Evolutionary conservation across 2,113 vertebrate genomes (phyloP), one percentile per base, ranked within the genome.

Genomic region (Neolamprologus devosi): DNA sequence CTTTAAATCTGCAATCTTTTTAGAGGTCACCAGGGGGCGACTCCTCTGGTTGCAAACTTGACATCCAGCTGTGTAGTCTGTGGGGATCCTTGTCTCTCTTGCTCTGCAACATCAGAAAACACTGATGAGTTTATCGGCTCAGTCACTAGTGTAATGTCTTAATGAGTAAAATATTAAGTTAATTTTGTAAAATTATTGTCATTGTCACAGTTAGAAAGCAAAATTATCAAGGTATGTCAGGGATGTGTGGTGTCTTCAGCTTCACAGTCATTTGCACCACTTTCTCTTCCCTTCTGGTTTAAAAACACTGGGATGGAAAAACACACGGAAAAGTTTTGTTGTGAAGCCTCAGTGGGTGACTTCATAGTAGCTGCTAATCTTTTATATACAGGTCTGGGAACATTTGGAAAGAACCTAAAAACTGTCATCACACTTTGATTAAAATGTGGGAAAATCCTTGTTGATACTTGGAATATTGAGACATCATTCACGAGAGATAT

Each of bases 251-350:
- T 73, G 40, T 45, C 9, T 45, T 47, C 40, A 17, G 8, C 13
- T 26, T 26, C 68, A 73, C 21, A 45, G 21, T 73, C 21, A 11
- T 45, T 17, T 28, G 9, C 3, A 3, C n/a, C 13, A 42, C 13
- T 70, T 26, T 16, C 40, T 45, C 40, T 45, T 73, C 68, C 23
- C 21, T 26, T 73, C 21, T 40, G 12, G 21, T 26, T 70, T 70
- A 42, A 26, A 70, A 70, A 2, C 13, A 45, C 68, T 4, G 7
- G 23, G 68, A 75, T 75, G 23, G 42, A 47, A 19, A 75, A 75
- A 28, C 70, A 11, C 40, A 0, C 0, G 21, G 65, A 47, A 40
- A 68, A 21, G 63, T 68, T 0, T 40, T 68, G 35, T 14, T 68
- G 0, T 40, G 63, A 68, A 68, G n/a, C n/a, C 8, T 23, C 42